Evolutionary conservation across 2,888 invertebrate genomes (phyloP).

Genomic region (Cybosia mesomella): DNA sequence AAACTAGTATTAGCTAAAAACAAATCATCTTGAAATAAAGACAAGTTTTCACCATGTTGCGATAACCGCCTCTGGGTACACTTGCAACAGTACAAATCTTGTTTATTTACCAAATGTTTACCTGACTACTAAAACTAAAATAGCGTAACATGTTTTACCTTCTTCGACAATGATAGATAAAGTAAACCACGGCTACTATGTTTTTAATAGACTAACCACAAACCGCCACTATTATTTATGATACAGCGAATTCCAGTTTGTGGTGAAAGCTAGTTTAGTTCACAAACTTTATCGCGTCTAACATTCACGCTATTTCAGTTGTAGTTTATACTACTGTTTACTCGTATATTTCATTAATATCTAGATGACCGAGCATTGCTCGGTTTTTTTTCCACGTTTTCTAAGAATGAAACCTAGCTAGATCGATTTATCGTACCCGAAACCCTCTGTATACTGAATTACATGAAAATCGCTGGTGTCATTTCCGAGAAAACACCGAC

Average conservation of each 20-base stretch:
- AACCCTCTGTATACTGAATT: too few relatives aligned
- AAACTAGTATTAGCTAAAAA: too few relatives aligned
- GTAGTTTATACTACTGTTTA: neutral
- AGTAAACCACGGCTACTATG: constrained; percentile 29
- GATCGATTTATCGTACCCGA: too few relatives aligned
- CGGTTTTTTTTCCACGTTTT: too few relatives aligned
- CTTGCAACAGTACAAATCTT: neutral
- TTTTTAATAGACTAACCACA: constrained; percentile 16
- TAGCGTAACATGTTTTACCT: neutral
- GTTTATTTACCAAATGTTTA: neutral
- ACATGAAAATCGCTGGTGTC: too few relatives aligned
- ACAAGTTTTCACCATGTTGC: too few relatives aligned
- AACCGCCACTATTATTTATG: constrained; percentile 17
- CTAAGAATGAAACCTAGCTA: too few relatives aligned
- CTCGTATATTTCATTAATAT: neutral
- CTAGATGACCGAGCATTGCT: too few relatives aligned
- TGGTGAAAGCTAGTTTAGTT: constrained; percentile 8
- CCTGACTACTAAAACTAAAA: neutral
- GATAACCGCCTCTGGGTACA: too few relatives aligned
- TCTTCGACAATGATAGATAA: constrained; percentile 16
- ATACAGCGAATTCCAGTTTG: constrained; percentile 15
- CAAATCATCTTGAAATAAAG: too few relatives aligned
- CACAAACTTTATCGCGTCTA: constrained; percentile 3
- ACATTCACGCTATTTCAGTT: neutral
- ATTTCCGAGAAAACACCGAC: too few relatives aligned